These are phyloP conservation scores for Benitochromis conjunctus DNA, from an alignment of 2,113 vertebrate species.

Conservation along the genomic window DNA sequence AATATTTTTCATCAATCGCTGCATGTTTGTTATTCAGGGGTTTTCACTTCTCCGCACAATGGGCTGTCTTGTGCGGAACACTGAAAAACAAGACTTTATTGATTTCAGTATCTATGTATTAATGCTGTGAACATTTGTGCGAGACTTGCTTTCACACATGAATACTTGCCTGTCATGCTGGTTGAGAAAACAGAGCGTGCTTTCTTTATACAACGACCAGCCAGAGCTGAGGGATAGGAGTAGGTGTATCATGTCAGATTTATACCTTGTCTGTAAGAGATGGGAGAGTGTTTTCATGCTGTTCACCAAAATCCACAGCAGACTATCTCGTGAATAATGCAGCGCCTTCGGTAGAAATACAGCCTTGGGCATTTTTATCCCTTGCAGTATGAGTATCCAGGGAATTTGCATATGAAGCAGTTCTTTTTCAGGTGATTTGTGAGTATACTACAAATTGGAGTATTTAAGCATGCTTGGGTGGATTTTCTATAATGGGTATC, in stretches of 20 bases:
- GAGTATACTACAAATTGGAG: constrained; percentile 11
- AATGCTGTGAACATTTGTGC: neutral
- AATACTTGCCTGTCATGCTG: neutral
- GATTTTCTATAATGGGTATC: neutral
- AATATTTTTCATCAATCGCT: neutral
- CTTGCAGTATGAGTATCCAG: constrained; percentile 17
- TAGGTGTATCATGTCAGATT: constrained; percentile 50
- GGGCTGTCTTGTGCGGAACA: neutral
- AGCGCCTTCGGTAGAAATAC: constrained; percentile 55
- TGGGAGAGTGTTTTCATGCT: constrained; percentile 42
- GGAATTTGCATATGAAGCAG: constrained; percentile 44
- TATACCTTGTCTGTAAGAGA: constrained; percentile 47
- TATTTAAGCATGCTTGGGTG: neutral
- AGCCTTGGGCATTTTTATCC: constrained; percentile 53
- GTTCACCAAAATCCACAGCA: constrained; percentile 52
- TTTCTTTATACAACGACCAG: neutral
- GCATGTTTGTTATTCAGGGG: neutral
- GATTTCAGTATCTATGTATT: neutral
- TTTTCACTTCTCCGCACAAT: neutral
- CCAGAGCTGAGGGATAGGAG: constrained; percentile 17
- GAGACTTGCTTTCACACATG: neutral
- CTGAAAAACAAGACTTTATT: neutral
- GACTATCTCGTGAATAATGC: constrained; percentile 63
- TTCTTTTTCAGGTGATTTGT: constrained; percentile 39
- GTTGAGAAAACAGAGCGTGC: neutral